Conservation (phyloP, 1,140 invertebrate genomes). For the Trichonephila clavata region DNA sequence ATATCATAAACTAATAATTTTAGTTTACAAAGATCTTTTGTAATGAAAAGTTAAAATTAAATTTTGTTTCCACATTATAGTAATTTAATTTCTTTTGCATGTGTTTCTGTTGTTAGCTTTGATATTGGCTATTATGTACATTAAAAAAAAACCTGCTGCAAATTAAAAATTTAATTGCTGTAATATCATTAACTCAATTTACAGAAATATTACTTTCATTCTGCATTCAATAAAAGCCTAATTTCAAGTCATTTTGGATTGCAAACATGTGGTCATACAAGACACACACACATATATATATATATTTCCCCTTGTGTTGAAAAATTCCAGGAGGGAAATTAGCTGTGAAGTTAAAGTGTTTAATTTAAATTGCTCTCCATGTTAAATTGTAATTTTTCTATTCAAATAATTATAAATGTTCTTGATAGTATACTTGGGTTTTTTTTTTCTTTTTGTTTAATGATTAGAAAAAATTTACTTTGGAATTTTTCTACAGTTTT, state of each 20-base stretch:
- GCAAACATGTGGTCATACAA: background rate
- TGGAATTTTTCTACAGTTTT: background rate
- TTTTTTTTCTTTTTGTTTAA: background rate
- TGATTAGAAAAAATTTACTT: background rate
- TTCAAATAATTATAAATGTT: background rate
- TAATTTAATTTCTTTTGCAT: too few relatives aligned
- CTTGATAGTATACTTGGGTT: background rate
- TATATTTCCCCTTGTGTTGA: too few relatives aligned
- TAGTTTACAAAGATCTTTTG: too few relatives aligned
- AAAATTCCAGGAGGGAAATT: too few relatives aligned
- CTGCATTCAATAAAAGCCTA: background rate
- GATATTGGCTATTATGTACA: too few relatives aligned
- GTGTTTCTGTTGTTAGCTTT: too few relatives aligned
- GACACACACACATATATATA: too few relatives aligned
- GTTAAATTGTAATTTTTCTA: background rate
- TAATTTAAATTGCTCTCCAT: background rate
- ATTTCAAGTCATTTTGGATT: background rate
- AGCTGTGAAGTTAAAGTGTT: too few relatives aligned
- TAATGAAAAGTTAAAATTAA: too few relatives aligned
- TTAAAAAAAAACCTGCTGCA: background rate
- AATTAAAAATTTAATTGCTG: background rate
- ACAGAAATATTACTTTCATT: background rate
- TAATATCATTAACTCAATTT: constrained; percentile 7
- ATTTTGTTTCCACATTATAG: too few relatives aligned
- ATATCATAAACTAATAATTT: too few relatives aligned